A percentile compares a stretch with the other conserved stretches of the same genome.
Conservation (phyloP, 2,888 invertebrate genomes). For the Apantesis nais region DNA sequence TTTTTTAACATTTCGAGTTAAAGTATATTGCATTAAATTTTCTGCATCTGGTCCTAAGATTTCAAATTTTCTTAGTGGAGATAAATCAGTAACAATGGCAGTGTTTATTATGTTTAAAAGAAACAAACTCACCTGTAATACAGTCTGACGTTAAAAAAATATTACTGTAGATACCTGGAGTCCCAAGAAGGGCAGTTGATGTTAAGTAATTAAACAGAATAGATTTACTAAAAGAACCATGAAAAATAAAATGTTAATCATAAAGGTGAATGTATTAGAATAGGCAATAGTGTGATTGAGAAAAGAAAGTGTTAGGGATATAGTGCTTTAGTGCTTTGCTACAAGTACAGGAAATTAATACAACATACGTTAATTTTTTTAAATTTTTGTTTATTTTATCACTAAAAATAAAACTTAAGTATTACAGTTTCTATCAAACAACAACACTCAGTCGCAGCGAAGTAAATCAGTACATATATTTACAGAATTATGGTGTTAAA, state of each 20-base stretch:
- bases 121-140: constrained; percentile 20
- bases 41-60: no score
- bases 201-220: constrained; percentile 50
- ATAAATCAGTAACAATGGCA: neutral
- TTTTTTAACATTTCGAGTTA: no score
- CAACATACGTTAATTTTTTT: constrained; percentile 67
- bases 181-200: constrained; percentile 48
- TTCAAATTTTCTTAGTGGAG: no score
- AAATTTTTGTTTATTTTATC: constrained; percentile 83
- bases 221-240: constrained; percentile 60
- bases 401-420: constrained; percentile 85
- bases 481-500: constrained; percentile 73
- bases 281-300: constrained; percentile 64
- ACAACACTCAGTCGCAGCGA: constrained; percentile 83
- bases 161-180: constrained; percentile 52
- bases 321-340: constrained; percentile 70
- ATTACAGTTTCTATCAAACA: constrained; percentile 84
- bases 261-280: constrained; percentile 71
- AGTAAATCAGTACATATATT: constrained; percentile 81
- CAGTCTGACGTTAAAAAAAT: constrained; percentile 32
- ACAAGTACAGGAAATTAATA: constrained; percentile 67
- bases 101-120: constrained; percentile 5
- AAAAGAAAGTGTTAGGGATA: constrained; percentile 66
- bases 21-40: no score
- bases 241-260: constrained; percentile 58